Base-by-base conservation (phyloP, 1,140 invertebrate species). In the Mya arenaria region DNA sequence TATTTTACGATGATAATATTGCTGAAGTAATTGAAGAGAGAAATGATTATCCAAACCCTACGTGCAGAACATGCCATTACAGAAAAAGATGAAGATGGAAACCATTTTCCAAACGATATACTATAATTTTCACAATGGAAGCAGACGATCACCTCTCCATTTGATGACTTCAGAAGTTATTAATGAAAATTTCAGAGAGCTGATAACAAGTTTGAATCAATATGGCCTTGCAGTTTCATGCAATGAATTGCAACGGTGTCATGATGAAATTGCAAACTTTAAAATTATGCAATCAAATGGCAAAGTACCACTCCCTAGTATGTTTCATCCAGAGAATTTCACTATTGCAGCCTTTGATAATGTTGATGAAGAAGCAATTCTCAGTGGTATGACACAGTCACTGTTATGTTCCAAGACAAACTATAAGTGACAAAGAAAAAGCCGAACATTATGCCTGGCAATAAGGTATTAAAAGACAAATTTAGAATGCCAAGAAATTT, bases 301-400 rank as follows among this genome's bases (percentile, higher is more conserved):
- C 4, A 2, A 4, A 4, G 72, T 74, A 17, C 56, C 55, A 60
- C 1, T 74, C 13, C 69, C 69, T 30, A 56, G 30, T 72, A 19
- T 25, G 4, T 72, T 72, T 56, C 23, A 55, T 25, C 23, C 3
- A 4, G 10, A 58, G 2, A 37, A 4, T 25, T 74, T 74, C 25
- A 74, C 72, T 1, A 23, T 60, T 0, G 55, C 72, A 13, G 72
- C 72, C 4, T 74, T 72, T 56, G 69, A 72, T n/a, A 72, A 72
- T 36, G 52, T 72, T 25, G 69, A 72, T 62, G 72, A 74, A 41
- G 72, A 60, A 41, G 4, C 72, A 39, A 41, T 52, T 1, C 25
- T 74, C 0, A 56, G 25, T 58, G 52, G 72, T 17, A 74, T 74
- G 72, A 74, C 30, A 74, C 72, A 1, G 72, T 74, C 8, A 37